phyloP scores from a whole-genome alignment of 2,797 vertebrate genomes.

The Rousettus madagascariensis region DNA sequence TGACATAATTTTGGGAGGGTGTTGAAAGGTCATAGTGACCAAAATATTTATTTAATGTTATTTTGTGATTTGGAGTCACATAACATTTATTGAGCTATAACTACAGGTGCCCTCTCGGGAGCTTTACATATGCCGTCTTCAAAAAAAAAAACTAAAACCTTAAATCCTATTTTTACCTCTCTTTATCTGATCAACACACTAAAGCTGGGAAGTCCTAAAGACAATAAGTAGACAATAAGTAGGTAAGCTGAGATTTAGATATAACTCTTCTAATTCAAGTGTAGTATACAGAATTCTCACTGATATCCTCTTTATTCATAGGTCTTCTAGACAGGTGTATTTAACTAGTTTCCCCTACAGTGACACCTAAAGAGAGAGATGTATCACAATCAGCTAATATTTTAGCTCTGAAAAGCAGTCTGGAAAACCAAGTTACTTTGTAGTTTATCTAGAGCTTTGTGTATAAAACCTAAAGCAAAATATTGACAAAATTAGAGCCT shows the following conservation, averaged over 20 bases:
- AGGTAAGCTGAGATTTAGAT: not conserved
- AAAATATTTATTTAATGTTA: slow-evolving; percentile 21
- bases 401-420: not conserved
- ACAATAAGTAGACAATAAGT: not conserved
- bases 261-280: not conserved
- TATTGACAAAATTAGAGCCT: not conserved
- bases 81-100: slow-evolving; percentile 36
- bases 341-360: not conserved
- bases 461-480: not conserved
- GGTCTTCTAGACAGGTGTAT: not conserved
- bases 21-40: not conserved
- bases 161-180: not conserved
- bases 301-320: not conserved
- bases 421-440: not conserved
- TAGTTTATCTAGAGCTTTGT: not conserved
- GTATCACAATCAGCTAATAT: not conserved
- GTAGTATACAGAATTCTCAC: not conserved
- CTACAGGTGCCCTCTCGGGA: not conserved
- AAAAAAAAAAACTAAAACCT: not conserved
- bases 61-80: slow-evolving; percentile 18
- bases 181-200: not conserved
- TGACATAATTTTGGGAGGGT: slow-evolving; percentile 12
- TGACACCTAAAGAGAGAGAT: not conserved
- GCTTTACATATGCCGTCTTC: not conserved
- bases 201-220: not conserved